Percentiles rank a stretch among this genome's conserved stretches.
These are phyloP conservation scores for Drosophila repleta DNA, from an alignment of 1,140 invertebrate species.

Conservation along the genomic window DNA sequence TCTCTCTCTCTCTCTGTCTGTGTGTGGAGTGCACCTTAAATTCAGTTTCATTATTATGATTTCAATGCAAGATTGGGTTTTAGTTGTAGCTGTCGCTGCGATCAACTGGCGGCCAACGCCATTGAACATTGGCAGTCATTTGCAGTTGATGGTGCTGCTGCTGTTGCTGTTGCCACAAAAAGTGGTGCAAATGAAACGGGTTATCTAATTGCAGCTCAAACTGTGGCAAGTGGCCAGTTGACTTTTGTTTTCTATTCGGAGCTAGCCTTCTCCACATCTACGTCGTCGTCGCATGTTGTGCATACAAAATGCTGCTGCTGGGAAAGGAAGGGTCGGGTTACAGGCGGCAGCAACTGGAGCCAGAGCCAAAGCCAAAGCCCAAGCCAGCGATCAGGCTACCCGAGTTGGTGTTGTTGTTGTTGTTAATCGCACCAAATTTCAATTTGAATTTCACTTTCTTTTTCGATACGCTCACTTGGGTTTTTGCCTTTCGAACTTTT, in stretches of 20 bases:
- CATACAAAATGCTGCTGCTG: constrained; percentile 60
- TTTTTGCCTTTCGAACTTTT: constrained; percentile 82
- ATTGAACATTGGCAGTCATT: constrained; percentile 82
- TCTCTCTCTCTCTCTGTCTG: neutral
- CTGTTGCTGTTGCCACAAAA: constrained; percentile 40
- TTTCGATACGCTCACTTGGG: constrained; percentile 81
- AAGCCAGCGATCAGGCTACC: constrained; percentile 12
- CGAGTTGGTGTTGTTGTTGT: constrained; percentile 43
- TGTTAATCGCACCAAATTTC: constrained; percentile 81
- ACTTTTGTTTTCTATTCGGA: constrained; percentile 79
- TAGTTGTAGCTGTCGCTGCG: constrained; percentile 53
- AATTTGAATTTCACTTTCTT: constrained; percentile 83
- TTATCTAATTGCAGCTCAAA: constrained; percentile 78
- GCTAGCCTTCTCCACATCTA: constrained; percentile 38
- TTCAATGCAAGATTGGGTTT: constrained; percentile 69
- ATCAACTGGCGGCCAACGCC: constrained; percentile 59
- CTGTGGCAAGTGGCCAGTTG: constrained; percentile 79
- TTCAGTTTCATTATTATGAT: constrained; percentile 81
- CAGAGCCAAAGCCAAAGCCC: neutral
- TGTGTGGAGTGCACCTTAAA: constrained; percentile 69
- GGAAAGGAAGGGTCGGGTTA: neutral
- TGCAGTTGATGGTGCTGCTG: constrained; percentile 33
- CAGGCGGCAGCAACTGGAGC: neutral
- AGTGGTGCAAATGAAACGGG: constrained; percentile 80
- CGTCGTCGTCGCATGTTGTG: constrained; percentile 59